Percentiles rank a stretch among this genome's conserved stretches.
Conservation (phyloP, 2,797 vertebrate species). For the Anolis apletophallus region DNA sequence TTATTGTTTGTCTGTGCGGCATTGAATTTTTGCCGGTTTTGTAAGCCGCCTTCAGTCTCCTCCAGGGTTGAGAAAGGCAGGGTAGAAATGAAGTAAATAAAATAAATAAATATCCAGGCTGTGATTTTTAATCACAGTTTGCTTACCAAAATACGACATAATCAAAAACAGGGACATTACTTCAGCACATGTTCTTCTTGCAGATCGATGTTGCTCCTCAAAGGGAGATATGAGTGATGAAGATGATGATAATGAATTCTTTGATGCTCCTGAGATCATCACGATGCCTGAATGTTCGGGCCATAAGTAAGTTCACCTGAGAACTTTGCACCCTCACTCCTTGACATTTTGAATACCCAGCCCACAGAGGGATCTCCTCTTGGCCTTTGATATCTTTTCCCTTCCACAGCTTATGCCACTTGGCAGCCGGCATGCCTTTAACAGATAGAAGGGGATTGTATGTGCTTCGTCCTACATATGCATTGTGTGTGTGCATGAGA, state of each 20-base stretch:
- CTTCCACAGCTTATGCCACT: background rate
- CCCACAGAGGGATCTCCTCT: background rate
- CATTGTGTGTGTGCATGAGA: background rate
- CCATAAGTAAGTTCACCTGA: conserved; percentile 84
- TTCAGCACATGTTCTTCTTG: background rate
- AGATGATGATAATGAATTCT: conserved; percentile 96
- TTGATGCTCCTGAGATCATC: conserved; percentile 93
- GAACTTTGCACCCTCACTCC: background rate
- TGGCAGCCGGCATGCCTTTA: background rate
- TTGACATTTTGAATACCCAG: background rate
- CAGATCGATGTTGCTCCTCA: conserved; percentile 76
- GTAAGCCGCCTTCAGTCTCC: too few relatives aligned
- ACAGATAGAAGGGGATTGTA: background rate
- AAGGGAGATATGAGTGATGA: conserved; percentile 95
- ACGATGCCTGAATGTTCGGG: conserved; percentile 89
- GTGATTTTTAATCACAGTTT: too few relatives aligned
- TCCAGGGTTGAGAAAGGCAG: too few relatives aligned
- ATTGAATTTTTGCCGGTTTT: too few relatives aligned
- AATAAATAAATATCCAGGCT: too few relatives aligned
- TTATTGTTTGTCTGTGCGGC: too few relatives aligned
- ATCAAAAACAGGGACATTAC: background rate
- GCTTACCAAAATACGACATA: background rate
- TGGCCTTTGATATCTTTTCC: background rate
- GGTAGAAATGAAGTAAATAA: too few relatives aligned
- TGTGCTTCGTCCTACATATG: background rate